These are phyloP conservation scores for Amphipyra berbera DNA, from an alignment of 2,888 invertebrate genomes.

Conservation along the genomic window DNA sequence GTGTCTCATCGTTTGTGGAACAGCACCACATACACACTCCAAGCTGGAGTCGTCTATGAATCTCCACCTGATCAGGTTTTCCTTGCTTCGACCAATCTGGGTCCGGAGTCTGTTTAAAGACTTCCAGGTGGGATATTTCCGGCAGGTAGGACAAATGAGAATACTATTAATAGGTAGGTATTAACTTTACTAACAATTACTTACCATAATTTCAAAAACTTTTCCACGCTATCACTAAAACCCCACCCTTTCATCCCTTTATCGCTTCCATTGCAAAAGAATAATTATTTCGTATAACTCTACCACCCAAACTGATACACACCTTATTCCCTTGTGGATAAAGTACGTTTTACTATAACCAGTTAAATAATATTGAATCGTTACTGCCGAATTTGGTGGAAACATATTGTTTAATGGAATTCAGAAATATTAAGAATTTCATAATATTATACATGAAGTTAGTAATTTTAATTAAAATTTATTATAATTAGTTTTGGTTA, in stretches of 20 bases:
- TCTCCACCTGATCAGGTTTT: too few relatives aligned
- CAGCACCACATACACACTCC: too few relatives aligned
- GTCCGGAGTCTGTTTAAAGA: too few relatives aligned
- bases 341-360: conserved; percentile 8
- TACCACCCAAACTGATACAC: conserved; percentile 1
- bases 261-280: conserved; percentile 56
- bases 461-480: conserved; percentile 41
- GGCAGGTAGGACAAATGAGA: too few relatives aligned
- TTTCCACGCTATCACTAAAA: conserved; percentile 26
- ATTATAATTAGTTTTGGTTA: conserved; percentile 33
- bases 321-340: rapidly evolving
- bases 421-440: conserved; percentile 13
- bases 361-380: conserved; percentile 14
- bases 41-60: too few relatives aligned
- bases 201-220: neutral
- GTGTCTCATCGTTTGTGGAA: too few relatives aligned
- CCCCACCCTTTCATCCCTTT: conserved; percentile 48
- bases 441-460: conserved; percentile 15
- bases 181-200: too few relatives aligned
- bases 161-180: too few relatives aligned
- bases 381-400: conserved; percentile 19
- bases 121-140: too few relatives aligned
- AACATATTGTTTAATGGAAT: conserved; percentile 22
- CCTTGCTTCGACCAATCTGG: too few relatives aligned
- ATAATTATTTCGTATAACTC: conserved; percentile 54